Evolutionary conservation across 1,140 invertebrate genomes (phyloP).

Genomic region (Diorhabda sublineata): DNA sequence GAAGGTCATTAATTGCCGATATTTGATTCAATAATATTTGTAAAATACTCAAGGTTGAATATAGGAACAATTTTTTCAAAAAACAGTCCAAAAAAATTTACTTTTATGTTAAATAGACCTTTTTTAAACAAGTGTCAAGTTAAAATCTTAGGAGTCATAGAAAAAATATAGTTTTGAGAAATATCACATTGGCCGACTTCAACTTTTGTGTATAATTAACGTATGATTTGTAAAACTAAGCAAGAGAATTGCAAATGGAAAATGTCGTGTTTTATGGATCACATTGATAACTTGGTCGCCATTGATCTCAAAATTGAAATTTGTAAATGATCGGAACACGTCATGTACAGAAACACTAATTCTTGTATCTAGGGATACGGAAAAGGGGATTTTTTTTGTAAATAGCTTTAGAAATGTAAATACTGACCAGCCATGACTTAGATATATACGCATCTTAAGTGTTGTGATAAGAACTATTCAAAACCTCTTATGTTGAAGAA

Average conservation of each 20-base stretch:
- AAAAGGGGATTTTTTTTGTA: conserved; percentile 37
- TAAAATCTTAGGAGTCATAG: too few relatives aligned
- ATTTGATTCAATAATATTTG: too few relatives aligned
- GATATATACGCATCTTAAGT: conserved; percentile 31
- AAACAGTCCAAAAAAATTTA: too few relatives aligned
- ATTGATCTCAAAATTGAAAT: conserved; percentile 44
- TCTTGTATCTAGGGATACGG: conserved; percentile 32
- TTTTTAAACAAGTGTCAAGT: too few relatives aligned
- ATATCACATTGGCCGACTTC: too few relatives aligned
- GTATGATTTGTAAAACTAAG: too few relatives aligned
- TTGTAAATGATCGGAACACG: conserved; percentile 37
- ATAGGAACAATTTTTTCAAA: too few relatives aligned
- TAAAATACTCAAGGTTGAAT: too few relatives aligned
- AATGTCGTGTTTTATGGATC: not conserved
- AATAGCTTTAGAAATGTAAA: conserved; percentile 41
- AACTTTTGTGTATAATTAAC: too few relatives aligned
- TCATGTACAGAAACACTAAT: conserved; percentile 30
- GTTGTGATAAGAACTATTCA: conserved; percentile 36
- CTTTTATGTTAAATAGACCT: too few relatives aligned
- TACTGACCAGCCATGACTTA: conserved; percentile 40
- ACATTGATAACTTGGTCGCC: conserved; percentile 31
- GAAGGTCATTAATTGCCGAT: too few relatives aligned
- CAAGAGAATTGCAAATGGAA: not conserved
- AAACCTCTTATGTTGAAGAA: conserved; percentile 14
- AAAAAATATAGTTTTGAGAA: too few relatives aligned